Base-by-base conservation (phyloP, 2,888 invertebrate species). In the Drosophila melanosoma region DNA sequence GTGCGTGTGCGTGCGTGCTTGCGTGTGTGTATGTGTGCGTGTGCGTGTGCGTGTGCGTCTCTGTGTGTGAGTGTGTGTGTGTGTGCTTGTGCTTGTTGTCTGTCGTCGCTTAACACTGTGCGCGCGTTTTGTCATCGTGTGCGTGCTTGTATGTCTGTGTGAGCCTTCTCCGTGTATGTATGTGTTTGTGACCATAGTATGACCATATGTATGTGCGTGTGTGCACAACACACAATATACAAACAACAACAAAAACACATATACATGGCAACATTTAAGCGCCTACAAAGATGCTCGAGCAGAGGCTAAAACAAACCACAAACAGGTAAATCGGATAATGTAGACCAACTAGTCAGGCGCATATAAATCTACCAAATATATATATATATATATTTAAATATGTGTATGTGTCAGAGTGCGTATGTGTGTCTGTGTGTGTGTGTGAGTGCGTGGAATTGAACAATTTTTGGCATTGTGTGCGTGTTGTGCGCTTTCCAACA, bases 91-190 rank as follows among this genome's bases (percentile, higher is more conserved):
- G 54, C 67, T 42, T 87, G 86, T 82, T 83, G 84, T 89, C 84
- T 88, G 89, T 88, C 84, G 86, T 86, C 67, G 56, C 67, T 49
- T 72, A 82, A 83, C 86, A 79, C 76, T 84, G 83, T 76, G 83
- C 83, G 88, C 88, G 85, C 87, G 84, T 70, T 77, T 79, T 74
- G 75, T 48, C 63, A 59, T 65, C 53, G 59, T 62, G 29, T 70
- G 69, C 49, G 70, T 64, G 45, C 7, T 15, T 45, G 23, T 45
- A 15, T 45, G 23, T 15, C 23, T 45, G 23, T 45, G 45, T 40
- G 71, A 70, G 69, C 74, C 26, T 58, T 38, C 62, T 52, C 11
- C 29, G 51, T 65, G 69, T 33, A 32, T 52, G 17, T 67, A 53
- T 74, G 54, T 59, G n/a, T n/a, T n/a, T n/a, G 56, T 69, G 53